Evolutionary conservation across 2,113 vertebrate species (phyloP), one percentile per base, ranked within the genome.

Genomic region (Puma concolor): DNA sequence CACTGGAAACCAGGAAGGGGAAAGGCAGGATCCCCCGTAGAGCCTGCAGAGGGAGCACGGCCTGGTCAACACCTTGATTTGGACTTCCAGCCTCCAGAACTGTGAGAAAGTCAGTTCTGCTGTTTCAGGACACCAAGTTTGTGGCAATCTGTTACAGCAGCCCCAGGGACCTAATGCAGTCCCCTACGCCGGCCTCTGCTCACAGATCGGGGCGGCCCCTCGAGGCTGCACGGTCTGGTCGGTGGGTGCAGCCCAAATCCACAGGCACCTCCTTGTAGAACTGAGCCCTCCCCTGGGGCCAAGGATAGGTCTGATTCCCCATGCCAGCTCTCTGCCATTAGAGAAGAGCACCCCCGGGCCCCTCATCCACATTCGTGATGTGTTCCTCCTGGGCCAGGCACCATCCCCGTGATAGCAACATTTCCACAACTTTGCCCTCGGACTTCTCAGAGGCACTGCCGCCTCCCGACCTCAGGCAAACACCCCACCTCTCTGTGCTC

Each of bases 11-110:
- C 19, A 44, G 27, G 16, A 23, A n/a, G 27, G 57, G 64, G 63
- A 36, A 25, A 48, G 12, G 50, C n/a, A 64, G 44, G 31, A 1
- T 50, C 29, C 23, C 17, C 19, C 1, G 0, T 0, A 14, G n/a
- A 23, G 27, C 66, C 66, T 5, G 33, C 77, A 64, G 79, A 54
- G 2, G 44, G 50, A 57, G 7, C 19, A 10, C 0, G 2, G 92
- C 48, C 60, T 29, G 36, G 14, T 27, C 1, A 11, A 64, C 72
- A 89, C 64, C 48, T 57, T 0, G 17, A 54, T 23, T 52, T 94
- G n/a, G 41, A 67, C 88, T 25, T 79, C n/a, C 5, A 29, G 50
- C 63, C 66, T 84, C 66, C 71, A 96, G 79, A 95, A 64, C 23
- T 8, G 2, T 12, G 21, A 72, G 10, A 76, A 69, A 36, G n/a